These are phyloP conservation scores for Drosophila arawakana DNA, from an alignment of 1,140 invertebrate species.

Conservation along the genomic window DNA sequence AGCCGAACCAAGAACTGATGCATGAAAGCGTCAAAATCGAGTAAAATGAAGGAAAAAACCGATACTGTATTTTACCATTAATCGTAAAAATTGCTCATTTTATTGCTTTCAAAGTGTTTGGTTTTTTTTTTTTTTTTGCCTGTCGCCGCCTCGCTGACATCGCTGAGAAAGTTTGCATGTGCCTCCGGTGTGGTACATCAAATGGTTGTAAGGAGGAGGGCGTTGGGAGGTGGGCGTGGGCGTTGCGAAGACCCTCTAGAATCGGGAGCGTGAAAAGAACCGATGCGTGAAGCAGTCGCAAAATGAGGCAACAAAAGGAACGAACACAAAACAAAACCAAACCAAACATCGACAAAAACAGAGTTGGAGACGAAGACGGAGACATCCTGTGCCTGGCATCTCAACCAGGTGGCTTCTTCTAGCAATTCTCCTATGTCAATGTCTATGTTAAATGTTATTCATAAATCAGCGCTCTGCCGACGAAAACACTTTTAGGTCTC, in stretches of 20 bases:
- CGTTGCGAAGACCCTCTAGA: not conserved
- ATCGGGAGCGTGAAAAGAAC: slow-evolving; percentile 29
- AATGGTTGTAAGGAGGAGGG: not conserved
- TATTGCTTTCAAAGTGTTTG: slow-evolving; percentile 65
- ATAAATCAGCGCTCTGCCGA: slow-evolving; percentile 48
- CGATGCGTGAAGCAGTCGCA: slow-evolving; percentile 37
- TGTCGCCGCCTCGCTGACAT: slow-evolving; percentile 32
- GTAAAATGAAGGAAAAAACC: slow-evolving; percentile 29
- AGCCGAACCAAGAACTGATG: slow-evolving; percentile 7
- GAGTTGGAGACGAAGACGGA: not conserved
- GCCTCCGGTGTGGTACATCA: slow-evolving; percentile 14
- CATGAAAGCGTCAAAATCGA: not conserved
- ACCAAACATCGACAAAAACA: slow-evolving; percentile 26
- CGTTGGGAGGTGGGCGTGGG: too few relatives aligned
- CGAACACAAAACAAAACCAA: slow-evolving; percentile 17
- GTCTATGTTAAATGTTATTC: slow-evolving; percentile 27
- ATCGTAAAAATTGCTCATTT: slow-evolving; percentile 71
- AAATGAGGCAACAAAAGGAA: slow-evolving; percentile 16
- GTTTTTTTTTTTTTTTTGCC: slow-evolving; percentile 19
- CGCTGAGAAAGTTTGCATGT: slow-evolving; percentile 63
- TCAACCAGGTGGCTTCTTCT: slow-evolving; percentile 37
- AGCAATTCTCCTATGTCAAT: slow-evolving; percentile 23
- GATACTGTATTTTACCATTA: slow-evolving; percentile 71
- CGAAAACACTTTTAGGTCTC: not conserved
- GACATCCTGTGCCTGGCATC: slow-evolving; percentile 27